A percentile compares a stretch with the other conserved stretches of the same genome.
Conservation (phyloP, 1,140 invertebrate species). For the Muscidifurax raptorellus region DNA sequence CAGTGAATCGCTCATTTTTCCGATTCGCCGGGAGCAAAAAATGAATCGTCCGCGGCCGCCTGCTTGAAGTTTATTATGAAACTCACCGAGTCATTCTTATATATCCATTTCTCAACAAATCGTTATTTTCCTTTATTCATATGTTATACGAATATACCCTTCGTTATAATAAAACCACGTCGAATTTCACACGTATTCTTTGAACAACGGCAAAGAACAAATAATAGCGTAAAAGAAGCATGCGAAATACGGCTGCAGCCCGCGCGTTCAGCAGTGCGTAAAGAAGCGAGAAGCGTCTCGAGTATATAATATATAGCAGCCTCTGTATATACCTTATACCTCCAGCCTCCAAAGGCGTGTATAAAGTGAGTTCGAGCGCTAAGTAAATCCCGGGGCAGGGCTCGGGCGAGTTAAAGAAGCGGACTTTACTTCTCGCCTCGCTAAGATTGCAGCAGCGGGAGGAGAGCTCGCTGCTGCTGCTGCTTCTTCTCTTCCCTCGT, state of each 20-base stretch:
- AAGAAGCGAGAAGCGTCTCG: neutral
- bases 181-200: neutral
- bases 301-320: neutral
- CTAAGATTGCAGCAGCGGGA: neutral
- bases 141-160: neutral
- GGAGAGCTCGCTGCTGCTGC: neutral
- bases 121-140: neutral
- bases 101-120: neutral
- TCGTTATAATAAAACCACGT: neutral
- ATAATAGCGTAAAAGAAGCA: neutral
- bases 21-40: neutral
- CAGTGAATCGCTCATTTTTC: neutral
- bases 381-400: constrained; percentile 62
- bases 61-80: neutral
- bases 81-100: neutral
- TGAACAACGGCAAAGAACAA: neutral
- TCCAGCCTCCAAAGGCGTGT: neutral
- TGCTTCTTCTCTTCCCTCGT: neutral
- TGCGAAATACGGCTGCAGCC: neutral
- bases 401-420: constrained; percentile 25
- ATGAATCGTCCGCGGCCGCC: neutral
- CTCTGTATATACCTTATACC: neutral
- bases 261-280: neutral
- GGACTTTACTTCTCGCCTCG: constrained; percentile 5
- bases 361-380: constrained; percentile 62